These are phyloP conservation scores for Exaiptasia diaphana DNA, from an alignment of 64 coral and sea anemone species.

Conservation along the genomic window DNA sequence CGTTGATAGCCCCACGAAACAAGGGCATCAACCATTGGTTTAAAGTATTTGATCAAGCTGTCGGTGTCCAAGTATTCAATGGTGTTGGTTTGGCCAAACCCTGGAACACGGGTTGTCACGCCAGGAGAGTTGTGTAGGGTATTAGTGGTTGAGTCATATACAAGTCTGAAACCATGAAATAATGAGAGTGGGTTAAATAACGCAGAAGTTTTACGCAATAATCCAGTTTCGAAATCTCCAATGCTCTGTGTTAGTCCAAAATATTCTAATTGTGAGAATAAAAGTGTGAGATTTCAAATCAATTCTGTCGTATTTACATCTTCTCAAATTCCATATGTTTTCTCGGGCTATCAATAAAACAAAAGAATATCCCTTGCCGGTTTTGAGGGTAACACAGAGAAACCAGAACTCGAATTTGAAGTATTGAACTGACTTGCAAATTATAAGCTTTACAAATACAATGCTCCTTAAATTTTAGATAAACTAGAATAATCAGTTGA, in stretches of 20 bases:
- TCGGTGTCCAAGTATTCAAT: constrained; percentile 69
- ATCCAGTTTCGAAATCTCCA: too few species aligned
- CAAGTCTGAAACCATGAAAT: constrained; percentile 32
- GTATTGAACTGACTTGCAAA: too few species aligned
- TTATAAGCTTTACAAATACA: too few species aligned
- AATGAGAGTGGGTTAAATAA: background rate
- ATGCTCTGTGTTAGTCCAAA: too few species aligned
- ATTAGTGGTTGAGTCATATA: constrained; percentile 55
- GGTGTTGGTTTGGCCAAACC: constrained; percentile 70
- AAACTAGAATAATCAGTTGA: too few species aligned
- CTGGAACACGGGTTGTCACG: constrained; percentile 75
- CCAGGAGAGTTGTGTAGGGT: constrained; percentile 66
- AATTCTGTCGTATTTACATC: background rate
- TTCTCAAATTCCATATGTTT: too few species aligned
- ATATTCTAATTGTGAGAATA: background rate
- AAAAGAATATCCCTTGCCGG: too few species aligned
- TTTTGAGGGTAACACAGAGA: too few species aligned
- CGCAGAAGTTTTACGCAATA: background rate
- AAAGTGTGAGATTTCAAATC: background rate
- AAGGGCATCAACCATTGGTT: constrained; percentile 36
- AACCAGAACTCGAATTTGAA: too few species aligned
- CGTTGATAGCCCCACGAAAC: constrained; percentile 56
- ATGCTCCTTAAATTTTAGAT: too few species aligned
- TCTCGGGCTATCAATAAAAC: too few species aligned
- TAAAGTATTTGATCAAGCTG: constrained; percentile 59